Percentiles rank a stretch among this genome's conserved stretches.
Conservation (phyloP, 2,888 invertebrate species). For the Nomada fucata region DNA sequence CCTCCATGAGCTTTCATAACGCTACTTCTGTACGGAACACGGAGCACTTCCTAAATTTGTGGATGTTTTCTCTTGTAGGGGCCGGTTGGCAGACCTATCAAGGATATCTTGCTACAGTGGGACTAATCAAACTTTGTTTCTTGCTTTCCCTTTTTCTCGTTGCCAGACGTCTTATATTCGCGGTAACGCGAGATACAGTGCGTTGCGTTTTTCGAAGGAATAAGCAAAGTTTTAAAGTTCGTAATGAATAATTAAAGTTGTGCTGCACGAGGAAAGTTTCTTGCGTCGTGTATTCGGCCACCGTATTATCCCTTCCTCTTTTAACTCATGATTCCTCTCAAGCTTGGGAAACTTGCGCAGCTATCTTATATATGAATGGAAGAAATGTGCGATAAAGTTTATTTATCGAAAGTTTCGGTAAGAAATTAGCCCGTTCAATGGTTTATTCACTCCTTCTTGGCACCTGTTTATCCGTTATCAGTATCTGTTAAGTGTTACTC, state of each 20-base stretch:
- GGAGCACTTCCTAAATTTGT: neutral
- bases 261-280: constrained; percentile 8
- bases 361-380: constrained; percentile 12
- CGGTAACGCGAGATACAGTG: neutral
- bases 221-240: constrained; percentile 26
- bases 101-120: constrained; percentile 2
- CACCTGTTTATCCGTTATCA: too few species aligned
- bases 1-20: constrained; percentile 28
- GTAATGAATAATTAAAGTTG: constrained; percentile 38
- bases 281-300: constrained; percentile 4
- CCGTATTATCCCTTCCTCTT: neutral
- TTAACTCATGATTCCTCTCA: constrained; percentile 4
- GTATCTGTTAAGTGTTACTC: too few species aligned
- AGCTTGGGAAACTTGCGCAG: neutral
- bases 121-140: neutral
- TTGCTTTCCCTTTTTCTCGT: neutral
- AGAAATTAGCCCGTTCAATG: too few species aligned
- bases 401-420: neutral
- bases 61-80: neutral
- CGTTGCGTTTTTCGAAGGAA: constrained; percentile 9
- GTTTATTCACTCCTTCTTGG: too few species aligned
- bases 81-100: neutral
- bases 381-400: neutral
- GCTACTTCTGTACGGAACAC: constrained; percentile 29
- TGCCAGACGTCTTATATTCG: neutral